Evolutionary conservation across 2,113 vertebrate species (phyloP).

Genomic region (Progne subis): DNA sequence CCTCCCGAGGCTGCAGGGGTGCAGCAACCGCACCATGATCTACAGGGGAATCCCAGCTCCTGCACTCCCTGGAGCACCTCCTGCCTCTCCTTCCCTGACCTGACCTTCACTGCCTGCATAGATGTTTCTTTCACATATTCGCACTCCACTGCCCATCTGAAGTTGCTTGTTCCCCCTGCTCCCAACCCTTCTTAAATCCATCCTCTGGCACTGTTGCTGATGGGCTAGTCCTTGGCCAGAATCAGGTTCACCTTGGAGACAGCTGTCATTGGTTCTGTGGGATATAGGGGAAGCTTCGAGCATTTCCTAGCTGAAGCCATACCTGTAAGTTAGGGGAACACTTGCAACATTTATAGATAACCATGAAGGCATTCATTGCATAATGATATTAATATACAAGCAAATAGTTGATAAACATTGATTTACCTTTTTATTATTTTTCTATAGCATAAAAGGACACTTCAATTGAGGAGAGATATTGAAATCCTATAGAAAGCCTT

Average conservation of each 20-base stretch:
- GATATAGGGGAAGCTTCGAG: fast-evolving
- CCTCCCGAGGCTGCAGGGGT: fast-evolving
- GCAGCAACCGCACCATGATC: neutral
- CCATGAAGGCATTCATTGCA: neutral
- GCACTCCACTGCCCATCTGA: neutral
- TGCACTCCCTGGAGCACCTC: fast-evolving
- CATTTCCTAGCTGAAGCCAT: neutral
- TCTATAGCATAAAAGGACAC: neutral
- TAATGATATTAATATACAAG: neutral
- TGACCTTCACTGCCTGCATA: neutral
- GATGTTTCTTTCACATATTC: neutral
- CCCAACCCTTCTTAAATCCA: neutral
- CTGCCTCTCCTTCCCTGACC: neutral
- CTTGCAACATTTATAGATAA: neutral
- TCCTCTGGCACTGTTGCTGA: too few relatives aligned
- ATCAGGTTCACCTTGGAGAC: fast-evolving
- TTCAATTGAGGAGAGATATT: neutral
- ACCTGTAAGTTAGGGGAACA: neutral
- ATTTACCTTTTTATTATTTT: neutral
- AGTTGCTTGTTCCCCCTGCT: fast-evolving
- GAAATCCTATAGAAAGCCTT: neutral
- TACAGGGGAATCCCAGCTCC: neutral
- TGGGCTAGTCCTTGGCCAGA: neutral
- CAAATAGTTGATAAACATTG: neutral
- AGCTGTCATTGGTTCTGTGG: fast-evolving